Evolutionary conservation across 2,888 invertebrate species (phyloP), one percentile per base, ranked within the genome.

Genomic region (Corbicula japonica): DNA sequence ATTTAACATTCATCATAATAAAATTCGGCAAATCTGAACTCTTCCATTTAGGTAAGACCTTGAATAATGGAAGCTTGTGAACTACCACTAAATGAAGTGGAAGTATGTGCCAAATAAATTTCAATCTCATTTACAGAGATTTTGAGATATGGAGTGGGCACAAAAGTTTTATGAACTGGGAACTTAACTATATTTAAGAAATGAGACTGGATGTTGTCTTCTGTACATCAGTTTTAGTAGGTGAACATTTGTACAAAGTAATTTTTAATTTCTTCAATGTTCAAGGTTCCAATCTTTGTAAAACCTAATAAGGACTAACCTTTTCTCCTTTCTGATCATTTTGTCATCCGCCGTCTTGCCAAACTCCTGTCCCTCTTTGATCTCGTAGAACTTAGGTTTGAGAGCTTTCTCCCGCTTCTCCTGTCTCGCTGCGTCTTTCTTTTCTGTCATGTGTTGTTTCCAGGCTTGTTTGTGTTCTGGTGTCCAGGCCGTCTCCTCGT

Each of bases 401-500:
- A 28, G 28, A 34, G 26, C 54, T 38, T 28, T 62, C 41, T 54
- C 66, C 8, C 15, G 88, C 91, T 96, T 94, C 62, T 83, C 78
- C 38, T 86, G 83, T n/a, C 69, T 66, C 32, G 63, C 65, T 34
- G 96, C 95, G n/a, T 95, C 94, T 89, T 95, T 95, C 91, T 97
- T 96, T 89, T 96, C 96, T 90, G 96, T 96, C 90, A 96, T 96
- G 73, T 97, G 95, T 94, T 97, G 97, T 90, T 96, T 68, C 32
- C 74, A 50, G 26, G 63, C 96, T 35, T 61, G 60, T 0, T 80
- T 84, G 28, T 85, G 80, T 10, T 87, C 85, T n/a, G 69, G 69
- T 15, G 86, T 95, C 96, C 97, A 97, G 5, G 95, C 95, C 78
- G 95, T 95, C 68, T 97, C 97, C 91, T 97, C 97, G 86, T 97